These are phyloP conservation scores for Trachops cirrhosus DNA, from an alignment of 2,797 vertebrate species.

Conservation along the genomic window DNA sequence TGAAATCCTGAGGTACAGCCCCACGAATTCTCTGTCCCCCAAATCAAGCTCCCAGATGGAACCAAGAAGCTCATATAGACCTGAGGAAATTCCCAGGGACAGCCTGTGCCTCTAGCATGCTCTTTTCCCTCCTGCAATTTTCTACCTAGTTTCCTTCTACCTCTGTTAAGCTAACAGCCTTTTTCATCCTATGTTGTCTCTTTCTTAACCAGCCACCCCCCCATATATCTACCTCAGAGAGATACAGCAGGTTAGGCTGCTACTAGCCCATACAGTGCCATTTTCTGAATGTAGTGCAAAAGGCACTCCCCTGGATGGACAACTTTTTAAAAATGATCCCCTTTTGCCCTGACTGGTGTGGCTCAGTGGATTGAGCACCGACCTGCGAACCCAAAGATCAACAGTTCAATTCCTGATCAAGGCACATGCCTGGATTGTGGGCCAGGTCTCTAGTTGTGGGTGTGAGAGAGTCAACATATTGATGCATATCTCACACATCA, in stretches of 20 bases:
- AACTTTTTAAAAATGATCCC: background rate
- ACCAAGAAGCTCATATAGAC: background rate
- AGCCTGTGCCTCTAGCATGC: background rate
- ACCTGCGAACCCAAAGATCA: too few species aligned
- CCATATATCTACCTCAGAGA: background rate
- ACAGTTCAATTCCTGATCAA: too few species aligned
- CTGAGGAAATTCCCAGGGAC: background rate
- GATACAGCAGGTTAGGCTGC: background rate
- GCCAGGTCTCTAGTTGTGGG: too few species aligned
- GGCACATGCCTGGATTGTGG: too few species aligned
- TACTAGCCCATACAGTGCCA: background rate
- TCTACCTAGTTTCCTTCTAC: background rate
- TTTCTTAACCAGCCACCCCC: background rate
- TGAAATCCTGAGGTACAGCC: background rate
- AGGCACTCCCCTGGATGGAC: background rate
- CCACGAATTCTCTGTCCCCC: background rate
- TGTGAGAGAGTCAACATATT: too few species aligned
- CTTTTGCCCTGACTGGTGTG: background rate
- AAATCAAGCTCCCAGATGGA: background rate
- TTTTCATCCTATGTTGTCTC: background rate
- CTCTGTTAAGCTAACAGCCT: background rate
- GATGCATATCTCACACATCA: too few species aligned
- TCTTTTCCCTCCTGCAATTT: background rate
- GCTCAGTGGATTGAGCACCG: too few species aligned
- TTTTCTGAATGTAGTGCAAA: background rate